A percentile compares a stretch with the other conserved stretches of the same genome.
Evolutionary conservation across 2,113 vertebrate genomes (phyloP).

Genomic region (Semicossyphus pulcher): DNA sequence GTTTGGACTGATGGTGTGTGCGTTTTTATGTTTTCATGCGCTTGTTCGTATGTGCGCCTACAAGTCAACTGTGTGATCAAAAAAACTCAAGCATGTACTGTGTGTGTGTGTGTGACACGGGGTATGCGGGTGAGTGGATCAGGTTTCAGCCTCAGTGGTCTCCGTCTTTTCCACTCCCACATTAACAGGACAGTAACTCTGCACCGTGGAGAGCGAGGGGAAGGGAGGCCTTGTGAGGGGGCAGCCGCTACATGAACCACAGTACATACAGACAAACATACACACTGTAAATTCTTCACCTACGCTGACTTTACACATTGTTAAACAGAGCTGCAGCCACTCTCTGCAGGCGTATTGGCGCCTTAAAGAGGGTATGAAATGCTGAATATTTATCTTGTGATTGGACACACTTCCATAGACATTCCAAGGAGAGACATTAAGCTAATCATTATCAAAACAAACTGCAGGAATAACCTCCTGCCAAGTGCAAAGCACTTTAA

Average conservation of each 20-base stretch:
- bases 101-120: conserved; percentile 24
- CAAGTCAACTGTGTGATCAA: conserved; percentile 21
- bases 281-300: conserved; percentile 38
- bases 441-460: conserved; percentile 55
- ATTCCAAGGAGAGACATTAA: conserved; percentile 38
- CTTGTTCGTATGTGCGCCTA: background rate
- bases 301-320: conserved; percentile 23
- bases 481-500: conserved; percentile 47
- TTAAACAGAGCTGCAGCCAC: background rate
- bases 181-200: conserved; percentile 60
- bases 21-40: conserved; percentile 19
- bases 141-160: conserved; percentile 67
- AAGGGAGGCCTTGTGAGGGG: conserved; percentile 60
- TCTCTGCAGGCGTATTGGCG: conserved; percentile 2
- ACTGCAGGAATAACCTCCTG: conserved; percentile 24
- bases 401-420: conserved; percentile 3
- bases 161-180: conserved; percentile 59
- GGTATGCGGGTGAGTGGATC: conserved; percentile 54
- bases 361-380: background rate
- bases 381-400: conserved; percentile 31
- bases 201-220: conserved; percentile 24
- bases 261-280: conserved; percentile 18
- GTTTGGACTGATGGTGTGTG: conserved; percentile 1
- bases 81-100: conserved; percentile 22
- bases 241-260: conserved; percentile 17